These are phyloP conservation scores for Phrynocephalus guinanensis DNA, from an alignment of 2,797 vertebrate genomes.

Conservation along the genomic window DNA sequence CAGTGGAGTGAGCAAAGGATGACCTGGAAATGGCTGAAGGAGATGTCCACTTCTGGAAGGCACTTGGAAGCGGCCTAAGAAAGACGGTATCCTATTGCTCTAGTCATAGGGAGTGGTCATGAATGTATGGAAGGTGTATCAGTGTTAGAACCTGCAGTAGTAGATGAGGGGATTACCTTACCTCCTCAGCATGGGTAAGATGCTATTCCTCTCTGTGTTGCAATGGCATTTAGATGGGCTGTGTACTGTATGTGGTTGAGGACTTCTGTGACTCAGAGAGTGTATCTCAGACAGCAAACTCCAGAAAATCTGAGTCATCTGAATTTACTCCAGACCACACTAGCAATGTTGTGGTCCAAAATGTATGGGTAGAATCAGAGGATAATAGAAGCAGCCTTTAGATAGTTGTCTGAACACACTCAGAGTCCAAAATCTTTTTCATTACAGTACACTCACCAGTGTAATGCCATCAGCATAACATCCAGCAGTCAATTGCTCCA, in stretches of 20 bases:
- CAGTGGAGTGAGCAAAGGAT: constrained; percentile 87
- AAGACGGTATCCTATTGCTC: constrained; percentile 78
- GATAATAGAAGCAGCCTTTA: no score
- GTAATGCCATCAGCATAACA: no score
- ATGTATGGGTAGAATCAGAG: no score
- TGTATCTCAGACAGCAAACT: constrained; percentile 87
- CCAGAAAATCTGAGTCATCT: constrained; percentile 95
- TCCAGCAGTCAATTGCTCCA: no score
- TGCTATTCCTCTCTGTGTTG: constrained; percentile 86
- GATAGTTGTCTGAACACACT: no score
- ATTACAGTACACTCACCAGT: no score
- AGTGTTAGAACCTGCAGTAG: constrained; percentile 68
- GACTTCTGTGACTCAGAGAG: constrained; percentile 87
- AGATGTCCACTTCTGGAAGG: constrained; percentile 89
- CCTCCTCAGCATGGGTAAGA: constrained; percentile 86
- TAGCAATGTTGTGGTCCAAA: no score
- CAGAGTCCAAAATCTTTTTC: no score
- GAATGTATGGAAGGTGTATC: constrained; percentile 83
- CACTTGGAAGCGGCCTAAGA: constrained; percentile 88
- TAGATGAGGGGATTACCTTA: constrained; percentile 80
- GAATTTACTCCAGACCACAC: constrained; percentile 75
- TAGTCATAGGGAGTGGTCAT: constrained; percentile 79
- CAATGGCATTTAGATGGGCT: constrained; percentile 79
- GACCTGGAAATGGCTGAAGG: constrained; percentile 88
- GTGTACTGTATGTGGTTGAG: constrained; percentile 80